A percentile compares a stretch with the other conserved stretches of the same genome.
Evolutionary conservation across 2,113 vertebrate genomes (phyloP).

Genomic region (Okapia johnstoni): DNA sequence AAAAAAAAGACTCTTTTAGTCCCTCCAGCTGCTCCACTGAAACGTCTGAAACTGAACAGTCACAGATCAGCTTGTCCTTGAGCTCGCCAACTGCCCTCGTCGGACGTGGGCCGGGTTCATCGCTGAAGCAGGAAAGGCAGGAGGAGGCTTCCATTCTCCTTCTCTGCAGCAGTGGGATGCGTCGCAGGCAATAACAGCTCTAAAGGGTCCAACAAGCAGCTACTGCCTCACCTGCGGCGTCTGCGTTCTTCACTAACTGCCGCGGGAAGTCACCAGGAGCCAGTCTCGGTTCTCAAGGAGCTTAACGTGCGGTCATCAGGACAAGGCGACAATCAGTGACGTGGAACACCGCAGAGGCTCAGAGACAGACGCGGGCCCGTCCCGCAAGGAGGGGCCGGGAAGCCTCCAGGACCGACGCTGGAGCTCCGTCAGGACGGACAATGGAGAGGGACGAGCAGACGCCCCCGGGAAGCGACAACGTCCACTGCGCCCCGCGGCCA

Average conservation of each 20-base stretch:
- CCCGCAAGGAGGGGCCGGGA: not conserved
- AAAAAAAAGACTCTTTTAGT: not conserved
- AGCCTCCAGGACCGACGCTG: not conserved
- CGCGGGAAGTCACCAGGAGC: not conserved
- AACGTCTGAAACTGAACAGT: not conserved
- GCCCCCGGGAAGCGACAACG: not conserved
- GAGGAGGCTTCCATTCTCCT: not conserved
- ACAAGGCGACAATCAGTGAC: not conserved
- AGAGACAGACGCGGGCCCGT: not conserved
- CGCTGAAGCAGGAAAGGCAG: not conserved
- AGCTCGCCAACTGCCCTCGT: not conserved
- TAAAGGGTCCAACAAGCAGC: not conserved
- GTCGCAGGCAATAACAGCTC: not conserved
- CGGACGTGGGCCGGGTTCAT: not conserved
- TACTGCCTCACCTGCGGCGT: not conserved
- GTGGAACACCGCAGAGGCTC: fast-evolving
- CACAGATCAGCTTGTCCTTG: not conserved
- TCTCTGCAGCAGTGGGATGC: not conserved
- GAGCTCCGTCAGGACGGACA: not conserved
- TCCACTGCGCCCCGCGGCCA: not conserved
- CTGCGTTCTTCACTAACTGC: not conserved
- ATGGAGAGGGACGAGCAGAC: not conserved
- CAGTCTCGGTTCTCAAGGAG: not conserved
- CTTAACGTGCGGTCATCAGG: not conserved
- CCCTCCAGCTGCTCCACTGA: not conserved